Base-by-base conservation (phyloP, 1,140 invertebrate species). In the Lasaia peninsularis region DNA sequence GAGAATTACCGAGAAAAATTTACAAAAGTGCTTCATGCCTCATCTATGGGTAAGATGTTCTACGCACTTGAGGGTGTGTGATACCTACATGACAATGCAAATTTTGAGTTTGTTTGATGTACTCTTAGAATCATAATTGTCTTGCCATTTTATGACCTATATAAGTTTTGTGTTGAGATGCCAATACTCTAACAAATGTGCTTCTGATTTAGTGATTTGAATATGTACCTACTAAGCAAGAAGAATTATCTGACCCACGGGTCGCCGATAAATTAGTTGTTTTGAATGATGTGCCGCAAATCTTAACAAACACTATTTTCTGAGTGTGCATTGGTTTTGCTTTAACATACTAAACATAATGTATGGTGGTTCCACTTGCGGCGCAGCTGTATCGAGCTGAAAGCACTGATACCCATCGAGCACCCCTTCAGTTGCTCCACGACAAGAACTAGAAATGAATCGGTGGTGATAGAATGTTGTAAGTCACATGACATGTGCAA, bases 401-500 rank as follows among this genome's bases (percentile, higher is more conserved):
- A 72, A 81, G 71, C 75, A 71, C 74, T 83, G 80, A 82, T 88
- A 73, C 85, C 85, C 75, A 78, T 80, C 78, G 85, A 88, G 80
- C 85, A 88, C 68, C 85, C 85, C 71, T 88, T 88, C 85, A 76
- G 76, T 79, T 88, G 85, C 75, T 83, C 85, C 69, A 78, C 85
- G 60, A 81, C 80, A 69, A 81, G 71, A 80, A 75, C 69, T 79
- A 84, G 74, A 74, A 88, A 88, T 80, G 81, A 85, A 57, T 85
- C 82, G 51, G 76, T 86, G 74, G 75, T 80, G 73, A 88, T 88
- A 74, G 67, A 82, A 69, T 88, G 85, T 86, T 88, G 85, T 80
- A 73, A 83, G 31, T 68, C 81, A 63, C 78, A 75, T 71, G 89
- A 91, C 79, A 90, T 88, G 89, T 91, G 91, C 86, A 91, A 91